These are phyloP conservation scores for Metridium senile DNA, from an alignment of 92 coral and sea anemone genomes.

Conservation along the genomic window DNA sequence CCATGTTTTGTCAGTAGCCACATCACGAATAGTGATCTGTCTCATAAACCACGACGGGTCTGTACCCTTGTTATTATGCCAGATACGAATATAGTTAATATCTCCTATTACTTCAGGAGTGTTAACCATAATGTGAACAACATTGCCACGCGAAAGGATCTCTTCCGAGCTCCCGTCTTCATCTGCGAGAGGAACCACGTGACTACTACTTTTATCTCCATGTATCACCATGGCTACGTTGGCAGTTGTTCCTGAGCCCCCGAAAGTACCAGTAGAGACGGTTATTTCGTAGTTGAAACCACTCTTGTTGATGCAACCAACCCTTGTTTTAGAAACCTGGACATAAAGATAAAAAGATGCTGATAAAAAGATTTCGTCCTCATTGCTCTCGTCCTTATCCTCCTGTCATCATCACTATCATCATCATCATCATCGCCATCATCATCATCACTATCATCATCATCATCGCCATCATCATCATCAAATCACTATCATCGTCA, in stretches of 20 bases:
- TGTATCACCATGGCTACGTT: conserved; percentile 65
- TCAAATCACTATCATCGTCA: too few species aligned
- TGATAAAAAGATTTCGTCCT: too few species aligned
- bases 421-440: too few species aligned
- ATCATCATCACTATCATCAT: too few species aligned
- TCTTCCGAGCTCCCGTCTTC: conserved; percentile 33
- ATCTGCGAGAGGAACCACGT: conserved; percentile 60
- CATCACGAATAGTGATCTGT: conserved; percentile 70
- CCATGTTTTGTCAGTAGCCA: conserved; percentile 63
- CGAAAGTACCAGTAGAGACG: conserved; percentile 77
- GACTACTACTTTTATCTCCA: conserved; percentile 69
- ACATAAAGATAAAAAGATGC: neutral
- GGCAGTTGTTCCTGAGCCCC: conserved; percentile 83
- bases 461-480: too few species aligned
- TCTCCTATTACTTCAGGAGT: conserved; percentile 66
- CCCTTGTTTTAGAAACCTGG: conserved; percentile 25
- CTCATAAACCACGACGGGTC: conserved; percentile 78
- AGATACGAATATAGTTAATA: conserved; percentile 60
- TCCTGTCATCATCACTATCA: too few species aligned
- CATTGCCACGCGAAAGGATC: conserved; percentile 67
- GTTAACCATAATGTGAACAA: conserved; percentile 52
- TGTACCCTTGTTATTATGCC: conserved; percentile 88
- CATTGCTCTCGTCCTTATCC: too few species aligned
- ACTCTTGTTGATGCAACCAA: conserved; percentile 6
- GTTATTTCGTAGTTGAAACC: conserved; percentile 67